phyloP scores from a whole-genome alignment of 2,113 vertebrate species.

The Ageneiosus marmoratus region DNA sequence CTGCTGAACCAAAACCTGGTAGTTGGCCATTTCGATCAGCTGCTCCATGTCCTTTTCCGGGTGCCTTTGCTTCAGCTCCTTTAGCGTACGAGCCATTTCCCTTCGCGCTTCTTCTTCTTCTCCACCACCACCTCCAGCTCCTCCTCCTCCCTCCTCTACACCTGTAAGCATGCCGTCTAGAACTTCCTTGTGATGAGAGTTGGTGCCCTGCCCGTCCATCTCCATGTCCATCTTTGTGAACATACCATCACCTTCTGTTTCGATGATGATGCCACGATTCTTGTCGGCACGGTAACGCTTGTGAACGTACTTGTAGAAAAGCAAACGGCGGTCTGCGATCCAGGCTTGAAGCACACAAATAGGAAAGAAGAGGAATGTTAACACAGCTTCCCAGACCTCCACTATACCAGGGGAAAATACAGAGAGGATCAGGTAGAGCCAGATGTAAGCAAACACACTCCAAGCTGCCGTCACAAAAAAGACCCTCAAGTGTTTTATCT shows the following conservation, averaged over 20 bases:
- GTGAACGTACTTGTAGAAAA: conserved; percentile 83
- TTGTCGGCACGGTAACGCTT: conserved; percentile 81
- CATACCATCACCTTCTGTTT: conserved; percentile 77
- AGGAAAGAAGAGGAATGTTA: conserved; percentile 84
- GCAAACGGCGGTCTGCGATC: conserved; percentile 80
- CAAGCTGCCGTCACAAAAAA: conserved; percentile 82
- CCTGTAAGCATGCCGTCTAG: conserved; percentile 75
- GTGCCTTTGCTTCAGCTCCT: conserved; percentile 80
- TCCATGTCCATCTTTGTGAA: conserved; percentile 80
- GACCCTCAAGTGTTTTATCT: conserved; percentile 80
- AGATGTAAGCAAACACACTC: conserved; percentile 84
- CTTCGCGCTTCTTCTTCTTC: conserved; percentile 77
- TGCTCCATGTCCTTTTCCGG: conserved; percentile 85
- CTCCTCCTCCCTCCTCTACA: conserved; percentile 68
- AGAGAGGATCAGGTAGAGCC: conserved; percentile 82
- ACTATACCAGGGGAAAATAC: conserved; percentile 78
- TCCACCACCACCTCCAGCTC: conserved; percentile 62
- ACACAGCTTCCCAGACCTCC: conserved; percentile 81
- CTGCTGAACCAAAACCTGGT: conserved; percentile 80
- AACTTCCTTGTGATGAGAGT: conserved; percentile 74
- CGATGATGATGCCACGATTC: conserved; percentile 78
- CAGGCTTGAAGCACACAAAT: conserved; percentile 81
- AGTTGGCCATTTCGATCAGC: conserved; percentile 84
- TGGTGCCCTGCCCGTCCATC: conserved; percentile 76
- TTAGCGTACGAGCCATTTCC: conserved; percentile 81